Conservation (phyloP, 2,797 vertebrate species). For the Sebastes matsubarae region DNA sequence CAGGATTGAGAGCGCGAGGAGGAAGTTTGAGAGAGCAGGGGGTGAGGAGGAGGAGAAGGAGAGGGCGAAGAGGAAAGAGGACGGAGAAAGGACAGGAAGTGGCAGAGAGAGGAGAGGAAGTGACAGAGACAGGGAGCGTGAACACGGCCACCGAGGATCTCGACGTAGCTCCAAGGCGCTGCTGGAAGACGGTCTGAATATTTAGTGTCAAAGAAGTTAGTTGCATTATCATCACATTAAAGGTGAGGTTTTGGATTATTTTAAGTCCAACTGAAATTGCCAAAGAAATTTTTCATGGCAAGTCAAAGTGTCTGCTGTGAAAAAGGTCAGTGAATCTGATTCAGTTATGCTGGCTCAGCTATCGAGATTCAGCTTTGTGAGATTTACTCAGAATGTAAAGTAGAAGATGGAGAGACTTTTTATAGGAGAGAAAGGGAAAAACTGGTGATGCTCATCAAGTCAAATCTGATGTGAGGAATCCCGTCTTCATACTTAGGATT, state of each 20-base stretch:
- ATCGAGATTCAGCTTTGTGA: background rate
- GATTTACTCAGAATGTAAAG: background rate
- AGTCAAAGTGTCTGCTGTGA: background rate
- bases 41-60: background rate
- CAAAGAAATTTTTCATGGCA: background rate
- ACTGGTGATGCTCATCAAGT: too few species aligned
- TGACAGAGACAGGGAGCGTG: constrained; percentile 20
- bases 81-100: background rate
- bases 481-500: background rate
- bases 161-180: constrained; percentile 9
- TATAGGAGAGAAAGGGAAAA: background rate
- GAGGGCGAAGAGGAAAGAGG: background rate
- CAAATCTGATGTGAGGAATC: too few species aligned
- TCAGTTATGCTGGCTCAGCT: background rate
- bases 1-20: constrained; percentile 22
- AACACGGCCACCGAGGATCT: constrained; percentile 9
- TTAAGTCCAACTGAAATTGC: background rate
- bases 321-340: background rate
- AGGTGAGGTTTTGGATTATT: background rate
- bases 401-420: background rate
- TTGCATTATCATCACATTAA: background rate
- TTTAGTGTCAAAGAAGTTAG: constrained; percentile 26
- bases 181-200: constrained; percentile 58
- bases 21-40: constrained; percentile 29
- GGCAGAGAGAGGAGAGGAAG: constrained; percentile 22